Conservation (phyloP, 2,113 vertebrate species). For the Coturnix japonica region DNA sequence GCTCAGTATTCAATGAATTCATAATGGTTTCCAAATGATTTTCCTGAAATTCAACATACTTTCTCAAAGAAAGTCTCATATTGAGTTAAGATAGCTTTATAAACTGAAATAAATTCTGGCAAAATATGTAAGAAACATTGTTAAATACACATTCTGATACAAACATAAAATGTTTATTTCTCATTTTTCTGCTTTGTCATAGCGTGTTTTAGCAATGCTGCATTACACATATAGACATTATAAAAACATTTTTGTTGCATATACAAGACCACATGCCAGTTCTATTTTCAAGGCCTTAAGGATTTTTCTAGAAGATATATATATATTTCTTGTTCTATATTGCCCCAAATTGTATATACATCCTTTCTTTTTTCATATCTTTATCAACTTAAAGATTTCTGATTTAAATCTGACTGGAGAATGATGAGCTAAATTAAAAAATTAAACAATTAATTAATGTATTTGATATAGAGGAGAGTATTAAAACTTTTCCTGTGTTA, state of each 20-base stretch:
- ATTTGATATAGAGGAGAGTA: neutral
- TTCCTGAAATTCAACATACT: neutral
- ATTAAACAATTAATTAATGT: no score
- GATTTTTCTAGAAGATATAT: neutral
- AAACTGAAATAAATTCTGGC: neutral
- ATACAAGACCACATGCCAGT: neutral
- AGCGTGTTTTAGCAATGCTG: neutral
- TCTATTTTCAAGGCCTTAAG: neutral
- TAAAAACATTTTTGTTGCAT: neutral
- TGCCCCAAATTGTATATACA: rapidly evolving
- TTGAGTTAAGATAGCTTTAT: neutral
- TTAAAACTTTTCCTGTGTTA: neutral
- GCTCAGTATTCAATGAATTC: neutral
- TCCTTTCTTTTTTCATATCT: neutral
- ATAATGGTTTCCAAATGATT: slow-evolving; percentile 47
- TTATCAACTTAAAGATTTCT: neutral
- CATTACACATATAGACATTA: neutral
- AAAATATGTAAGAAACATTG: neutral
- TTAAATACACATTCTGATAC: neutral
- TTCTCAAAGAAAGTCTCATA: neutral
- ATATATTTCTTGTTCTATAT: neutral
- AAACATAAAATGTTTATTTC: neutral
- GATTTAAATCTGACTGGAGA: neutral
- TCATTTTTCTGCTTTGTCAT: neutral
- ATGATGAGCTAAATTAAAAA: neutral